A percentile compares a stretch with the other conserved stretches of the same genome.
phyloP scores from a whole-genome alignment of 2,797 vertebrate species.

The Tympanoctomys barrerae region DNA sequence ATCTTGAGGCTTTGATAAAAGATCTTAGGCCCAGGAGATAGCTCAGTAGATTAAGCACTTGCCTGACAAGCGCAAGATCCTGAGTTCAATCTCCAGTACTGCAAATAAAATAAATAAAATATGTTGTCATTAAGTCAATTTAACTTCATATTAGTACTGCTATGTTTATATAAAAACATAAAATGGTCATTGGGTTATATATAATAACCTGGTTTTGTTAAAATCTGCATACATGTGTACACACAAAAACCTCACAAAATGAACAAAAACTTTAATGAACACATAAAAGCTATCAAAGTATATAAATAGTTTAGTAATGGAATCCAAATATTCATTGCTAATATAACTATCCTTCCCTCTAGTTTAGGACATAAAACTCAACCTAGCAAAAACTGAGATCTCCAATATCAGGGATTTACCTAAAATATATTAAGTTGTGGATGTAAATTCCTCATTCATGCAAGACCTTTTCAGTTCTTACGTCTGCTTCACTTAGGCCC shows the following conservation, averaged over 20 bases:
- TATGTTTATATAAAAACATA: neutral
- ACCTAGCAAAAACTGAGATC: constrained; percentile 19
- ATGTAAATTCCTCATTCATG: neutral
- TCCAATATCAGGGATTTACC: neutral
- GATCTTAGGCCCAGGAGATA: neutral
- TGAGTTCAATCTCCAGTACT: too few species aligned
- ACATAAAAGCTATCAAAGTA: neutral
- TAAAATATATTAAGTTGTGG: neutral
- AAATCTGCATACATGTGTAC: neutral
- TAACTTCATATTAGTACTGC: too few species aligned
- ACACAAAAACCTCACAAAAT: neutral
- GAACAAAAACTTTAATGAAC: neutral
- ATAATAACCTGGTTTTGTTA: neutral
- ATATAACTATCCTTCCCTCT: neutral
- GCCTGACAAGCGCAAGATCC: too few species aligned
- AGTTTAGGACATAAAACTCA: neutral
- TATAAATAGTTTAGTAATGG: neutral
- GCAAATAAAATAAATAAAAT: too few species aligned
- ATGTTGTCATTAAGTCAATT: neutral
- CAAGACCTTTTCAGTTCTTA: neutral
- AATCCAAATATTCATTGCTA: neutral
- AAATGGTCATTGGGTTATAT: neutral
- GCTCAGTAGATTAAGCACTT: too few species aligned
- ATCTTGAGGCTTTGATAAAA: neutral
- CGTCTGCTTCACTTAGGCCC: neutral